Percentiles rank a stretch among this genome's conserved stretches.
phyloP scores from a whole-genome alignment of 2,797 vertebrate genomes.

The Alauda arvensis region DNA sequence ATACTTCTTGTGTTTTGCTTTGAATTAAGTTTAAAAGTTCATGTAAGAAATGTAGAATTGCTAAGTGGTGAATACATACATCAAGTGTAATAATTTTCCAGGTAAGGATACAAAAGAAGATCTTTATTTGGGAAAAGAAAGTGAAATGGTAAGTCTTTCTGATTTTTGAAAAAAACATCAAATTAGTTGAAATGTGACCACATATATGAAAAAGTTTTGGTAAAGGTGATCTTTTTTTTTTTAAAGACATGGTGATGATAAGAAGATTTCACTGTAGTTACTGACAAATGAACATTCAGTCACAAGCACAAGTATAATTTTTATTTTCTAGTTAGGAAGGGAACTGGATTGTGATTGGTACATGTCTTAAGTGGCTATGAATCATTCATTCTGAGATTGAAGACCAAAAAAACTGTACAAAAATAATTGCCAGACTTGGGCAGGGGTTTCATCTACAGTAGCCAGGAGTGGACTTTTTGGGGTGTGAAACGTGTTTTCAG shows the following conservation, averaged over 20 bases:
- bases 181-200: neutral
- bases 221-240: neutral
- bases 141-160: conserved; percentile 50
- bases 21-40: neutral
- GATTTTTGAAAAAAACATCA: neutral
- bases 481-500: neutral
- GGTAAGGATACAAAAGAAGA: conserved; percentile 64
- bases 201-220: neutral
- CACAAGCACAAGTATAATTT: neutral
- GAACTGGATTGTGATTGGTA: neutral
- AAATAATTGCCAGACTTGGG: neutral
- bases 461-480: neutral
- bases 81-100: conserved; percentile 60
- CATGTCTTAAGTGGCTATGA: neutral
- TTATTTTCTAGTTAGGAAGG: neutral
- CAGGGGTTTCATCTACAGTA: neutral
- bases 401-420: neutral
- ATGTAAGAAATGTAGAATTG: neutral
- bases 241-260: neutral
- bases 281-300: neutral
- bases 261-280: neutral
- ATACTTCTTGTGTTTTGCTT: neutral
- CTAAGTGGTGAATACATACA: neutral
- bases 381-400: neutral
- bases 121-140: conserved; percentile 72